Evolutionary conservation across 2,888 invertebrate genomes (phyloP).

Genomic region (Dolichopus griseipennis): DNA sequence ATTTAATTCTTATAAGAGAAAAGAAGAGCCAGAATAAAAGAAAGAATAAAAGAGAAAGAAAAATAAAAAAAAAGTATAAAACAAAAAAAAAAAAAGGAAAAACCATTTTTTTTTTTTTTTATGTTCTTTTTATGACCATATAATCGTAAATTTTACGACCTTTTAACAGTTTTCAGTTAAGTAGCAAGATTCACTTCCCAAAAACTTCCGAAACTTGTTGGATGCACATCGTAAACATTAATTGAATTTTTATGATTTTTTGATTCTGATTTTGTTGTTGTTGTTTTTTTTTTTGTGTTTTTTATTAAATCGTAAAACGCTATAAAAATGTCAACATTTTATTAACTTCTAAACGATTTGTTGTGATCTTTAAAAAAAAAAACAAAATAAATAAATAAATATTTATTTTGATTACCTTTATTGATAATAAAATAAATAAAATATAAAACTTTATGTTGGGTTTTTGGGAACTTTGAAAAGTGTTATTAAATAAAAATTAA

Average conservation of each 20-base stretch:
- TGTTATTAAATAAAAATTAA: neutral
- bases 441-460: neutral
- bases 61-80: neutral
- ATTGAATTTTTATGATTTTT: neutral
- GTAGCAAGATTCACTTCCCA: neutral
- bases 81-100: neutral
- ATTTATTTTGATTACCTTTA: slow-evolving; percentile 1
- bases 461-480: neutral
- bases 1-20: neutral
- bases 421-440: neutral
- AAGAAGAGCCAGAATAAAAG: neutral
- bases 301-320: neutral
- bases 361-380: neutral
- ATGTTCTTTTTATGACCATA: slow-evolving; percentile 2
- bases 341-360: slow-evolving; percentile 1
- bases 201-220: neutral
- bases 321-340: slow-evolving; percentile 7
- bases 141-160: slow-evolving; percentile 9
- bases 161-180: neutral
- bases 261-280: no score
- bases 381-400: neutral
- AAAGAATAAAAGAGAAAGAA: neutral
- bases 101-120: neutral
- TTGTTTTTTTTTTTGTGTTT: no score
- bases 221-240: neutral